Conservation (phyloP, 1,140 invertebrate genomes). For the Dendrolimus punctatus region DNA sequence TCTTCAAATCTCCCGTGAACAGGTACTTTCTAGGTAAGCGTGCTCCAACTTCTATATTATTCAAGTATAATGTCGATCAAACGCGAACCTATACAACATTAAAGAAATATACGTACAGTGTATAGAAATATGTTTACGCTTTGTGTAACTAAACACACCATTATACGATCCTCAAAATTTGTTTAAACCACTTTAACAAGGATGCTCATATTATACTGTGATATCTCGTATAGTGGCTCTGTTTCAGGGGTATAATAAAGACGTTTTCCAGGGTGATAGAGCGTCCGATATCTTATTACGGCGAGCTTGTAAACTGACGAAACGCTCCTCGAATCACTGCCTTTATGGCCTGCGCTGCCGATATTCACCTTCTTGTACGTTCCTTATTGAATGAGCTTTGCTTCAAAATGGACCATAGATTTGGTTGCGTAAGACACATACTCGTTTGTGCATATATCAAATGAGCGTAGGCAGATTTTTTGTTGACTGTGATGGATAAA, state of each 20-base stretch:
- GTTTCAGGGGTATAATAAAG: constrained; percentile 45
- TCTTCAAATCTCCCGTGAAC: too few relatives aligned
- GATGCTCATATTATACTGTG: not conserved
- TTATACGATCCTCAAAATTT: too few relatives aligned
- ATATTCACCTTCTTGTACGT: constrained; percentile 48
- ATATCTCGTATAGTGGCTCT: constrained; percentile 3
- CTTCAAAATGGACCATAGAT: constrained; percentile 18
- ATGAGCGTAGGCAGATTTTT: constrained; percentile 45
- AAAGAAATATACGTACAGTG: too few relatives aligned
- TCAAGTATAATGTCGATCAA: too few relatives aligned
- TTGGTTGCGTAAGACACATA: constrained; percentile 7
- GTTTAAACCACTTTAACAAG: not conserved
- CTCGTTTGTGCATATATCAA: not conserved
- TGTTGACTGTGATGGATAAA: constrained; percentile 51
- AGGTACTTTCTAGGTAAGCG: too few relatives aligned
- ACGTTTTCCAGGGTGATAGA: constrained; percentile 53
- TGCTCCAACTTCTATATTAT: too few relatives aligned
- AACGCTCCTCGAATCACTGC: constrained; percentile 54
- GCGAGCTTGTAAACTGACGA: constrained; percentile 52
- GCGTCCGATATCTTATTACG: constrained; percentile 58
- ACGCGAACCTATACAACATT: too few relatives aligned
- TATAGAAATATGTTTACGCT: too few relatives aligned
- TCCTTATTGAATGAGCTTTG: constrained; percentile 14
- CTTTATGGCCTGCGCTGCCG: constrained; percentile 47
- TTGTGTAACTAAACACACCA: too few relatives aligned